Base-by-base conservation (phyloP, 2,113 vertebrate species). In the Tragelaphus buxtoni region DNA sequence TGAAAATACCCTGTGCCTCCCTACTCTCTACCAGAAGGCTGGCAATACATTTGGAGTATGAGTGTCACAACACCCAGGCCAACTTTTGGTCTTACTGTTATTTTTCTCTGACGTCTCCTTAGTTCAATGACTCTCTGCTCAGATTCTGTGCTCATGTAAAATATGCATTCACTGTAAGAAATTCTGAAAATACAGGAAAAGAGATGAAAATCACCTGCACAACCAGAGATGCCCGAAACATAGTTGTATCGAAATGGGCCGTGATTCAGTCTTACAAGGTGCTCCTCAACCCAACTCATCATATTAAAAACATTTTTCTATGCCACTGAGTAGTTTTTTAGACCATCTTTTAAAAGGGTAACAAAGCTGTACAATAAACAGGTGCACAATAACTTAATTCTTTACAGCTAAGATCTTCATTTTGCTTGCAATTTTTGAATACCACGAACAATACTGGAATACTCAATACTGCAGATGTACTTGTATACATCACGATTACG, bases 141-240 rank as follows among this genome's bases (percentile, higher is more conserved):
- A 83, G 22, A 81, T 63, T 58, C 32, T 83, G 26, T 60, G n/a
- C n/a, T 84, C 42, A 88, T 0, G 0, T 24, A 77, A 65, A 84
- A 72, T 56, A 77, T 2, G 4, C n/a, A 86, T 24, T 74, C 74
- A 76, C 30, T 82, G 53, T 18, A 94, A 49, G 14, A 35, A 91
- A 85, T 85, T 45, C 18, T 92, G 22, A 83, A 83, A 94, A 88
- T 88, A 77, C 53, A 87, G 76, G 76, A 91, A 89, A 81, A 65
- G 28, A 77, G 45, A 84, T 47, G 14, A 81, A 80, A 94, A 81
- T 58, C 49, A 20, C 45, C 77, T 76, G 22, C n/a, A 74, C 42
- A 30, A 53, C 28, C 39, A 45, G 17, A 88, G 39, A 91, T 9
- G 88, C 58, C 17, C 17, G 32, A 35, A 20, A 88, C 16, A 79